phyloP scores from a whole-genome alignment of 1,140 invertebrate genomes.

The Pogonomyrmex barbatus region DNA sequence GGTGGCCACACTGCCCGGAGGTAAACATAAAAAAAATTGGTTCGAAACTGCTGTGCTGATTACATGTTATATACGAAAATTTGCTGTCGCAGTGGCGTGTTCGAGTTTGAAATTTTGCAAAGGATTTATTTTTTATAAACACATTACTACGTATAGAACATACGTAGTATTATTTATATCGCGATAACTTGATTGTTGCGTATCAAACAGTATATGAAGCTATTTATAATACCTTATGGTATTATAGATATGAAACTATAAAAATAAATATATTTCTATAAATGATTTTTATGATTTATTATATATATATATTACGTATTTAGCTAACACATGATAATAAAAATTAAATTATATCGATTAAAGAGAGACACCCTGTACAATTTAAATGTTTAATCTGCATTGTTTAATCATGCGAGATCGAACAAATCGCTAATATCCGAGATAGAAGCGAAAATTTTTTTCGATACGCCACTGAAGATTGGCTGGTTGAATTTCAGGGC shows the following conservation, averaged over 20 bases:
- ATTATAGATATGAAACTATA: background rate
- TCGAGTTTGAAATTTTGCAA: background rate
- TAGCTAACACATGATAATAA: background rate
- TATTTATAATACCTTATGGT: background rate
- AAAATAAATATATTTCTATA: background rate
- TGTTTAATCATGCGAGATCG: background rate
- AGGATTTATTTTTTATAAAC: background rate
- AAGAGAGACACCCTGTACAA: background rate
- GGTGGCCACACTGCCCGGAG: slow-evolving; percentile 43
- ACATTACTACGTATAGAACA: background rate
- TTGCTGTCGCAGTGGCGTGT: slow-evolving; percentile 49
- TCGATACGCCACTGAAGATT: slow-evolving; percentile 56
- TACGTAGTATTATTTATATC: background rate
- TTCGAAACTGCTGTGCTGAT: slow-evolving; percentile 78
- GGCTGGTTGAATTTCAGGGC: slow-evolving; percentile 19
- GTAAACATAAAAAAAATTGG: slow-evolving; percentile 65
- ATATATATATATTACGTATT: background rate
- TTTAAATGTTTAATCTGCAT: background rate
- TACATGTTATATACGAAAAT: slow-evolving; percentile 74
- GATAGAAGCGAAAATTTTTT: background rate
- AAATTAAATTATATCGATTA: background rate
- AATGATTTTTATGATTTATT: background rate
- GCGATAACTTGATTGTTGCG: background rate
- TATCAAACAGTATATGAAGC: background rate
- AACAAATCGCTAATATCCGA: background rate